Percentiles rank a stretch among this genome's conserved stretches.
Conservation (phyloP, 2,113 vertebrate genomes). For the Vicugna pacos region DNA sequence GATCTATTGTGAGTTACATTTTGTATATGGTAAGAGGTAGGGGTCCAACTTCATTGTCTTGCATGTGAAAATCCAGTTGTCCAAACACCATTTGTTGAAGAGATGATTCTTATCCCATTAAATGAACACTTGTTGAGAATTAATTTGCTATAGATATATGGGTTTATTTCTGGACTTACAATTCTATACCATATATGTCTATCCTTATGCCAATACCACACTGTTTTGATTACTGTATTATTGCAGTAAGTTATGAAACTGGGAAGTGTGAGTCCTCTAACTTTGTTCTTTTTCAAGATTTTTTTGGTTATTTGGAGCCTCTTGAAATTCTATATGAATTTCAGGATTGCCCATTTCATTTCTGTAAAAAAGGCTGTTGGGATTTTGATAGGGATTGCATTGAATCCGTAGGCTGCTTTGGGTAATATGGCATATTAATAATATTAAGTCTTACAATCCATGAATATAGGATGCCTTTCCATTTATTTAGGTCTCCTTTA, state of each 20-base stretch:
- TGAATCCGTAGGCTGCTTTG: background rate
- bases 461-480: background rate
- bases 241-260: background rate
- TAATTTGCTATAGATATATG: background rate
- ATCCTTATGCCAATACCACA: background rate
- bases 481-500: conserved; percentile 5
- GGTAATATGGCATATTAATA: background rate
- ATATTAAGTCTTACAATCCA: background rate
- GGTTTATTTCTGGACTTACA: background rate
- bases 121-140: background rate
- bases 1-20: background rate
- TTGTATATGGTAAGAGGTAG: background rate
- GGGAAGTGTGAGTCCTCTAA: background rate
- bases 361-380: background rate
- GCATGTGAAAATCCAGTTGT: background rate
- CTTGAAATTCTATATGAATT: background rate
- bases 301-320: background rate
- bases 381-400: conserved; percentile 19
- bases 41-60: background rate
- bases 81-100: background rate
- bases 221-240: background rate
- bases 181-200: background rate
- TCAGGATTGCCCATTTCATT: background rate
- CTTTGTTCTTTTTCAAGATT: conserved; percentile 1
- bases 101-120: background rate